Evolutionary conservation across 2,797 vertebrate species (phyloP).

Genomic region (Ibycter americanus): DNA sequence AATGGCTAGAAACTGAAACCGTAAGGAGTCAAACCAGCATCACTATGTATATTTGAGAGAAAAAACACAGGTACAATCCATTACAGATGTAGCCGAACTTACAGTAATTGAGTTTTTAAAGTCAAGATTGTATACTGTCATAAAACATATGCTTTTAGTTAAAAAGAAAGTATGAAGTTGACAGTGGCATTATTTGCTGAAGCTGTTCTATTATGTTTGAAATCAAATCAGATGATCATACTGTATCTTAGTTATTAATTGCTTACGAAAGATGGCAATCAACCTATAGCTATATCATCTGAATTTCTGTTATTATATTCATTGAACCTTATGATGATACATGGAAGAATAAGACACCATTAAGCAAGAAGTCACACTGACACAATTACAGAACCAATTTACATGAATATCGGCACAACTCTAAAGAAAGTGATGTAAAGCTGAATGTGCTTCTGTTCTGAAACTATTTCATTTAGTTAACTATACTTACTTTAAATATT

Average conservation of each 20-base stretch:
- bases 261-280: not conserved
- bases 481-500: not conserved
- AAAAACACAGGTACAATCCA: not conserved
- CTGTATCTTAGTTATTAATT: not conserved
- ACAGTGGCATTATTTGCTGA: not conserved
- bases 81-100: not conserved
- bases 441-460: not conserved
- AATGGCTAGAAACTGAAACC: not conserved
- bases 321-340: not conserved
- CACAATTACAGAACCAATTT: not conserved
- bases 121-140: not conserved
- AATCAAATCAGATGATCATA: not conserved
- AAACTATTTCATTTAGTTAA: not conserved
- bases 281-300: not conserved
- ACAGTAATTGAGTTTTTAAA: not conserved
- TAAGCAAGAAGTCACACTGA: not conserved
- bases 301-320: not conserved
- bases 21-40: not conserved
- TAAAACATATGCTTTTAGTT: not conserved
- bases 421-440: not conserved
- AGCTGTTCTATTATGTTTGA: not conserved
- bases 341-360: not conserved
- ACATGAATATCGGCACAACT: not conserved
- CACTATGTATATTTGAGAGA: not conserved
- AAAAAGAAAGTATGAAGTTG: not conserved